Percentiles rank a stretch among this genome's conserved stretches.
Evolutionary conservation across 64 coral and sea anemone species (phyloP).

Genomic region (Anthopleura sola): DNA sequence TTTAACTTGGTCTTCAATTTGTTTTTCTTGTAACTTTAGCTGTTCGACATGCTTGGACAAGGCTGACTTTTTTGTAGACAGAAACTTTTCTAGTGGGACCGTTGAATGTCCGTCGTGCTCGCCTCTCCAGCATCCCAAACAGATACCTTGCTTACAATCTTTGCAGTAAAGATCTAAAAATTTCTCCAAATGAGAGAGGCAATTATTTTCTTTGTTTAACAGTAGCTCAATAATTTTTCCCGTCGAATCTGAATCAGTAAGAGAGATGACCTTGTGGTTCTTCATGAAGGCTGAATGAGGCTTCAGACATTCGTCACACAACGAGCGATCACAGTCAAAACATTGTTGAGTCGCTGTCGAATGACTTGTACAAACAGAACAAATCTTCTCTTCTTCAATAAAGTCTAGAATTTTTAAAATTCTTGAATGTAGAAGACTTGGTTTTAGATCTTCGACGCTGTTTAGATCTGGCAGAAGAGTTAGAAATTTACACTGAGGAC

Average conservation of each 20-base stretch:
- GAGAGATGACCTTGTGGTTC: neutral
- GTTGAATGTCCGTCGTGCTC: neutral
- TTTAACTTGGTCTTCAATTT: neutral
- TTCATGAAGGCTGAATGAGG: neutral
- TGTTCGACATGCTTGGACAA: neutral
- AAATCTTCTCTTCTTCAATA: neutral
- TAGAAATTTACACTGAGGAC: neutral
- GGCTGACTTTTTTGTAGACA: neutral
- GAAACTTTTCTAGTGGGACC: neutral
- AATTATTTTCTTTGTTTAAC: neutral
- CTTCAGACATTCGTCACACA: neutral
- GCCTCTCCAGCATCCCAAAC: neutral
- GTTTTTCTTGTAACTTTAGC: neutral
- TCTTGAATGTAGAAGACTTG: neutral
- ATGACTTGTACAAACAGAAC: neutral
- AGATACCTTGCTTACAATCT: neutral
- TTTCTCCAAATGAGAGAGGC: neutral
- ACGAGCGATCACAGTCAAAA: constrained; percentile 13
- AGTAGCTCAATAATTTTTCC: neutral
- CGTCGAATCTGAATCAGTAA: neutral
- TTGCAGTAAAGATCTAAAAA: neutral
- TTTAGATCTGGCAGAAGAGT: neutral
- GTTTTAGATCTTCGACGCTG: neutral
- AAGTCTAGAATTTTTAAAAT: neutral
- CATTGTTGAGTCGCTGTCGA: neutral